Conservation (phyloP, 37 sponge, comb jelly and placozoan species). For the Chondrosia reniformis region DNA sequence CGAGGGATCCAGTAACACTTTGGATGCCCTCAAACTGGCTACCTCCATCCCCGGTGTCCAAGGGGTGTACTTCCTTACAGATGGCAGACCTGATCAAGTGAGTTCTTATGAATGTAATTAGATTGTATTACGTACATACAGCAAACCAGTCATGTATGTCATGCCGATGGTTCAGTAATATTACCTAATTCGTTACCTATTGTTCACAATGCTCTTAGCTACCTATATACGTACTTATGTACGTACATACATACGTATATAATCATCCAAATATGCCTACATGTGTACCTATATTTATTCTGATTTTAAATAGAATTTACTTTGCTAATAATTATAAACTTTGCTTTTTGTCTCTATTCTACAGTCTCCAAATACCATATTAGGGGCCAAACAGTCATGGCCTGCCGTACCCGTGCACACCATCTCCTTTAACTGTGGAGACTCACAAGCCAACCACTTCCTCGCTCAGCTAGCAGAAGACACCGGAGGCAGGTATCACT, state of each 20-base stretch:
- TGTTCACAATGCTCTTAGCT: background rate
- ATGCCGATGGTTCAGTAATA: no score
- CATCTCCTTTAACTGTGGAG: slow-evolving; percentile 91
- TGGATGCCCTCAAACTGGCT: slow-evolving; percentile 59
- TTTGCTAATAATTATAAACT: background rate
- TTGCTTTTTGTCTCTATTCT: slow-evolving; percentile 26
- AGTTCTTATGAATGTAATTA: no score
- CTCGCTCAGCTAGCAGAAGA: slow-evolving; percentile 65
- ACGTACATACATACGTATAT: no score
- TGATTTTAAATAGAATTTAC: no score
- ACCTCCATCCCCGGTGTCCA: slow-evolving; percentile 45
- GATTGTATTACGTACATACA: background rate
- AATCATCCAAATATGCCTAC: no score
- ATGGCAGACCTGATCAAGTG: slow-evolving; percentile 68
- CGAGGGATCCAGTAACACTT: slow-evolving; percentile 71
- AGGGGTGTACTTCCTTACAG: slow-evolving; percentile 85
- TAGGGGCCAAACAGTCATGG: slow-evolving; percentile 54
- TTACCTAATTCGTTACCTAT: no score
- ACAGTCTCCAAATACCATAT: slow-evolving; percentile 51
- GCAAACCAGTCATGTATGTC: background rate
- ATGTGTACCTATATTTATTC: no score
- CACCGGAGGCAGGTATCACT: slow-evolving; percentile 80
- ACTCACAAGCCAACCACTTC: slow-evolving; percentile 73
- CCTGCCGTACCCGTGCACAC: slow-evolving; percentile 75
- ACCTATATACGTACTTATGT: no score